Evolutionary conservation across 2,113 vertebrate species (phyloP), one percentile per base, ranked within the genome.

Genomic region (Craseonycteris thonglongyai): DNA sequence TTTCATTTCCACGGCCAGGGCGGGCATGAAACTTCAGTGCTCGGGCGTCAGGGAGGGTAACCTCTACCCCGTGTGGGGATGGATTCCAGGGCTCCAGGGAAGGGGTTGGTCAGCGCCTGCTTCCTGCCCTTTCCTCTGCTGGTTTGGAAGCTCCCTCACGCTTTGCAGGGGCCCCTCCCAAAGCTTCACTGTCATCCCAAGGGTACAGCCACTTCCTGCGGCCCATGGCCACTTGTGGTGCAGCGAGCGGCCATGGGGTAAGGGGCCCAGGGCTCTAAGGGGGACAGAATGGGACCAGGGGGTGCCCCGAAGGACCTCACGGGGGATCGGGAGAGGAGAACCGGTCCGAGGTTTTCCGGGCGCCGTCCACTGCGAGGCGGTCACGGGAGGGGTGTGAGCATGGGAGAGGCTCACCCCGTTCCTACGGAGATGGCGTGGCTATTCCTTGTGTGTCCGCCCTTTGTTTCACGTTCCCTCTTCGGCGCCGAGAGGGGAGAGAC

Each of bases 241-340:
- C 79, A 49, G 51, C 42, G 18, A 75, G 33, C 2, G 2, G 56
- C n/a, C n/a, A n/a, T n/a, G 35, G 87, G 79, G 33, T 59, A 56
- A 54, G 71, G 6, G 15, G 19, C 42, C 1, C 33, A 0, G 54
- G 86, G 19, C 68, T 11, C 30, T 18, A 9, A n/a, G 82, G 87
- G 22, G 21, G 13, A 21, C 12, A 19, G n/a, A 78, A 28, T 3
- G 28, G 61, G 80, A 75, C 76, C n/a, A 66, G 80, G 89, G 94
- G 96, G 72, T 68, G 66, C 65, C 65, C 54, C 40, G 33, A 65
- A 83, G 95, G 90, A 95, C 75, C 61, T 81, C 51, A 45, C 91
- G 72, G n/a, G n/a, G n/a, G 84, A 38, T 82, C 80, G 40, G 84
- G 59, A 89, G 71, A 86, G 82, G 82, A 87, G 89, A 94, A 79